Base-by-base conservation (phyloP, 2,113 vertebrate genomes). In the Anarrhichthys ocellatus region DNA sequence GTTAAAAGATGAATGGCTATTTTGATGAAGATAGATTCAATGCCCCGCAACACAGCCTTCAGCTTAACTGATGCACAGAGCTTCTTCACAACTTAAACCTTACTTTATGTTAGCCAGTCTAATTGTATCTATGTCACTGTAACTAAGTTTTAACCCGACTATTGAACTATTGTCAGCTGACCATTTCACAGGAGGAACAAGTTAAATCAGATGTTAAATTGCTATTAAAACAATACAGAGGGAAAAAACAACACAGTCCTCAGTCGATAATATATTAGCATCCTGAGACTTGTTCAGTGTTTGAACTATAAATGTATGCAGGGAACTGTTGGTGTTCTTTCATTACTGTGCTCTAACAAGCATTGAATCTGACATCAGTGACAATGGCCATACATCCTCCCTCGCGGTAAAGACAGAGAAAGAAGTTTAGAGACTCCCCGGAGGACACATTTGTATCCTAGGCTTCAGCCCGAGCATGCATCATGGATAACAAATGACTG, bases 301-400 rank as follows among this genome's bases (percentile, higher is more conserved):
- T 85, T 83, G 34, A 91, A 64, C 46, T 48, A 38, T n/a, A 59
- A 80, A 81, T 61, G 40, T 50, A 75, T 78, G 70, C 70, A 72
- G 32, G 50, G 79, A 83, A 78, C 67, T 66, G 71, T 22, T 72
- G 62, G 63, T 75, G 70, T 76, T 87, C 82, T 82, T 89, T 87
- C 71, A 90, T 83, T 72, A 85, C 87, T 74, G 56, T 69, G 76
- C 38, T 79, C 81, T 83, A 92, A 88, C 91, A 91, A 89, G 83
- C 81, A 84, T 54, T 27, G 73, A 36, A 65, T 85, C 75, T 81
- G 88, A 91, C 90, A 88, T 80, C 48, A 81, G 79, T 83, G 90
- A 85, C 90, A 89, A 74, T n/a, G 59, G 63, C 82, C 76, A 82
- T 92, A 87, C 82, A 91, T 87, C 86, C 59, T 87, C 48, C 44